These are phyloP conservation scores for Listrodromus nycthemerus DNA, from an alignment of 2,888 invertebrate species.

Conservation along the genomic window DNA sequence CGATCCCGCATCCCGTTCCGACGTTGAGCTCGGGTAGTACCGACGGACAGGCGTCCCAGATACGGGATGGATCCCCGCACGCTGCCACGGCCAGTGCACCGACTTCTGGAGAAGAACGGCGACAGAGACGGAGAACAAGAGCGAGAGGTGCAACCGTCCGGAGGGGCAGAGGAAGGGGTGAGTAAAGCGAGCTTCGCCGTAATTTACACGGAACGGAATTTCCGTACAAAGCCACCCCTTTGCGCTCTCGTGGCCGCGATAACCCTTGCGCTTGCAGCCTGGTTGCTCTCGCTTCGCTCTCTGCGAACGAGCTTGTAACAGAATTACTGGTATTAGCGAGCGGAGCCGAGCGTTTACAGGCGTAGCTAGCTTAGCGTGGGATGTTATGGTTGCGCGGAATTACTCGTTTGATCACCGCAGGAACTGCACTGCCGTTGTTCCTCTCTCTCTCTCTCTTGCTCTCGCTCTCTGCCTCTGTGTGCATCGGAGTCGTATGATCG, in stretches of 20 bases:
- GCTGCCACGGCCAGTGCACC: conserved; percentile 44
- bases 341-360: conserved; percentile 72
- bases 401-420: conserved; percentile 73
- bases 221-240: conserved; percentile 66
- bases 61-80: conserved; percentile 57
- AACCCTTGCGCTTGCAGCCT: conserved; percentile 53
- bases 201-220: conserved; percentile 67
- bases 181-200: conserved; percentile 57
- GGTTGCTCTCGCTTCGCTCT: conserved; percentile 52
- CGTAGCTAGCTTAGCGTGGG: conserved; percentile 71
- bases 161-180: conserved; percentile 1
- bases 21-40: conserved; percentile 5
- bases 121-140: conserved; percentile 47
- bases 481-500: conserved; percentile 13
- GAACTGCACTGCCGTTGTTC: conserved; percentile 54
- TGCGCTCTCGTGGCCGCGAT: conserved; percentile 57
- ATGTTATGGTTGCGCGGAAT: conserved; percentile 75
- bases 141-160: background rate
- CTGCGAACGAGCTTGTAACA: conserved; percentile 69
- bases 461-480: background rate
- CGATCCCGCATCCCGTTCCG: conserved; percentile 44
- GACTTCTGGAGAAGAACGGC: conserved; percentile 59
- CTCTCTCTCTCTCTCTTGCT: background rate
- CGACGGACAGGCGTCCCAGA: conserved; percentile 38
- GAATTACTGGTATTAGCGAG: conserved; percentile 75